A percentile compares a stretch with the other conserved stretches of the same genome.
phyloP scores from a whole-genome alignment of 2,797 vertebrate genomes.

The Rhinatrema bivittatum region DNA sequence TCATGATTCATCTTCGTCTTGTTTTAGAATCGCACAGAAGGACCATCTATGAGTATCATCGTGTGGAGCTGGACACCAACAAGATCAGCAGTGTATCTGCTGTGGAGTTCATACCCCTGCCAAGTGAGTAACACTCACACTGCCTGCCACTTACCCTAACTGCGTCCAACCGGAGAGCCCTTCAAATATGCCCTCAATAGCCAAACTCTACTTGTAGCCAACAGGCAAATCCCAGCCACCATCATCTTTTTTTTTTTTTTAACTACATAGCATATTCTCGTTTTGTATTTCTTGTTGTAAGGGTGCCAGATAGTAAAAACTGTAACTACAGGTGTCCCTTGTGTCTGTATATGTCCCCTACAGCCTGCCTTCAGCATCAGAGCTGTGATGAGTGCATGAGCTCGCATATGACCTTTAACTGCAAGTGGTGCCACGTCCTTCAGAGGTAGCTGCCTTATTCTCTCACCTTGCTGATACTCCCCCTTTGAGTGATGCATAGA shows the following conservation, averaged over 20 bases:
- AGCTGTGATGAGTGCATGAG: conserved; percentile 73
- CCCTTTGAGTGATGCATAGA: too few relatives aligned
- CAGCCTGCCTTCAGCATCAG: conserved; percentile 84
- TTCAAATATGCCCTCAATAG: too few relatives aligned
- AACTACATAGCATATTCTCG: too few relatives aligned
- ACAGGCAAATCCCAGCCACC: too few relatives aligned
- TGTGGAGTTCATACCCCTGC: conserved; percentile 81
- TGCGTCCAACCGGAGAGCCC: background rate
- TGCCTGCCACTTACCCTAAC: background rate
- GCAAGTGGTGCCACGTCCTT: conserved; percentile 89
- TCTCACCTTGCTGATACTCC: background rate
- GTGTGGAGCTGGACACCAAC: conserved; percentile 77
- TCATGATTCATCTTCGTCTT: too few relatives aligned
- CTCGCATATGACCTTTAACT: conserved; percentile 72
- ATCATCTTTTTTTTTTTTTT: too few relatives aligned
- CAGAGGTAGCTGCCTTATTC: conserved; percentile 66
- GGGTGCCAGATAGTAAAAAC: too few relatives aligned
- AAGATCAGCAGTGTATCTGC: conserved; percentile 68
- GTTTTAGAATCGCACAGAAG: conserved; percentile 62
- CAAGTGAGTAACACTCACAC: conserved; percentile 69
- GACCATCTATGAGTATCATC: conserved; percentile 90
- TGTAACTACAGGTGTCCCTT: too few relatives aligned
- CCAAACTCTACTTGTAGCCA: too few relatives aligned
- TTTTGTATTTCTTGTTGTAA: too few relatives aligned
- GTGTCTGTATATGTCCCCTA: conserved; percentile 19